Evolutionary conservation across 2,113 vertebrate genomes (phyloP).

Genomic region (Oceanites oceanicus): DNA sequence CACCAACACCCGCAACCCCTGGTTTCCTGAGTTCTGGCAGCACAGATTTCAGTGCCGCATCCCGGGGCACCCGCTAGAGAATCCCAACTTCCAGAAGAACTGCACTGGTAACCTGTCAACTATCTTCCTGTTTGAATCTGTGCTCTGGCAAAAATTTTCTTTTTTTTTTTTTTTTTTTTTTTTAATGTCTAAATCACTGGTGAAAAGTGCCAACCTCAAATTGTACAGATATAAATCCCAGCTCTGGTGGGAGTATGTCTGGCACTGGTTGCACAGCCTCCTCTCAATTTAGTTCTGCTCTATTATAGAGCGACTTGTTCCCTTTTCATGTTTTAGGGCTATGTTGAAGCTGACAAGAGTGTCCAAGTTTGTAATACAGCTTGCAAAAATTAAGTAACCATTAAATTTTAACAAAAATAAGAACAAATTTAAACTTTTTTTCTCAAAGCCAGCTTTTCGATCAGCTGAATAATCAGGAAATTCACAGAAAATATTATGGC

Average conservation of each 20-base stretch:
- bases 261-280: not conserved
- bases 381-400: not conserved
- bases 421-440: not conserved
- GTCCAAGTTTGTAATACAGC: not conserved
- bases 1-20: slow-evolving; percentile 92
- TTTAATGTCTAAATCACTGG: not conserved
- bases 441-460: not conserved
- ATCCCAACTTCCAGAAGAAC: slow-evolving; percentile 90
- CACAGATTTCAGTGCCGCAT: slow-evolving; percentile 96
- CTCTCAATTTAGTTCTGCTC: not conserved
- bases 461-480: not conserved
- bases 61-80: slow-evolving; percentile 87
- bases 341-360: not conserved
- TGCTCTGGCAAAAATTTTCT: not conserved
- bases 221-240: not conserved
- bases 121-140: not conserved
- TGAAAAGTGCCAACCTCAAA: not conserved
- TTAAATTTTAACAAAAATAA: not conserved
- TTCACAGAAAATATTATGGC: not conserved
- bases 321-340: not conserved
- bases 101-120: slow-evolving; percentile 84
- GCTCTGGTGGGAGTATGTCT: not conserved
- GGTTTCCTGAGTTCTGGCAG: slow-evolving; percentile 99
- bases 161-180: not conserved
- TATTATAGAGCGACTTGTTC: not conserved